Evolutionary conservation across 2,888 invertebrate genomes (phyloP).

Genomic region (Mythimna ferrago): DNA sequence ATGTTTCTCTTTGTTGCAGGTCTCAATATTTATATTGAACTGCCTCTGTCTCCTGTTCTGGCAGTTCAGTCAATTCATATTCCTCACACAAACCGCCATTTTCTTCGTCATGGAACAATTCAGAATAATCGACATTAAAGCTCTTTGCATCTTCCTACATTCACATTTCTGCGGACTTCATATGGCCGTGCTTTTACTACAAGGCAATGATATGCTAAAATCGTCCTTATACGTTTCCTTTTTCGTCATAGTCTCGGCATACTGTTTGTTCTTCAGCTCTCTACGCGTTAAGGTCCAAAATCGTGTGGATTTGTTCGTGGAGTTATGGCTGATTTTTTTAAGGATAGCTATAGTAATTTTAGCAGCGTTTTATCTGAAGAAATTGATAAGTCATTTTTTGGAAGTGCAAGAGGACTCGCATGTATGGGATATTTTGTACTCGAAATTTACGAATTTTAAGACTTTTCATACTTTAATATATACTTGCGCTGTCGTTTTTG

Average conservation of each 20-base stretch:
- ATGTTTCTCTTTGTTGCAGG: conserved; percentile 70
- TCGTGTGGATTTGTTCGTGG: conserved; percentile 75
- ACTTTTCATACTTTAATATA: conserved; percentile 95
- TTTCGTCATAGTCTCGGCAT: conserved; percentile 80
- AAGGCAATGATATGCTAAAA: conserved; percentile 87
- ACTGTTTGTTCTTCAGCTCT: conserved; percentile 80
- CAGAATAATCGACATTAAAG: conserved; percentile 85
- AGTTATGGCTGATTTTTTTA: conserved; percentile 75
- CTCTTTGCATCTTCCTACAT: conserved; percentile 80
- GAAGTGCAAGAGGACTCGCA: conserved; percentile 91
- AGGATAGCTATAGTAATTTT: conserved; percentile 71
- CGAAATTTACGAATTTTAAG: conserved; percentile 93
- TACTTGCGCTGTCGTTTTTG: conserved; percentile 94
- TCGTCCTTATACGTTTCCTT: conserved; percentile 88
- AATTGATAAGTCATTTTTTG: conserved; percentile 77
- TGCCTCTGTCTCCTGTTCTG: conserved; percentile 91
- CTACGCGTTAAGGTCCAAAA: conserved; percentile 78
- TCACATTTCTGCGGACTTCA: conserved; percentile 86
- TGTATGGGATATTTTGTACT: conserved; percentile 93
- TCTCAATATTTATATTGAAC: conserved; percentile 81
- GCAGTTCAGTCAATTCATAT: conserved; percentile 96
- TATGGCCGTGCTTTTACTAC: conserved; percentile 80
- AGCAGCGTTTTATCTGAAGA: conserved; percentile 83
- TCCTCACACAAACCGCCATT: conserved; percentile 94
- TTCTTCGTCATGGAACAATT: conserved; percentile 93